phyloP scores from a whole-genome alignment of 2,797 vertebrate genomes.

The Silurus aristotelis region DNA sequence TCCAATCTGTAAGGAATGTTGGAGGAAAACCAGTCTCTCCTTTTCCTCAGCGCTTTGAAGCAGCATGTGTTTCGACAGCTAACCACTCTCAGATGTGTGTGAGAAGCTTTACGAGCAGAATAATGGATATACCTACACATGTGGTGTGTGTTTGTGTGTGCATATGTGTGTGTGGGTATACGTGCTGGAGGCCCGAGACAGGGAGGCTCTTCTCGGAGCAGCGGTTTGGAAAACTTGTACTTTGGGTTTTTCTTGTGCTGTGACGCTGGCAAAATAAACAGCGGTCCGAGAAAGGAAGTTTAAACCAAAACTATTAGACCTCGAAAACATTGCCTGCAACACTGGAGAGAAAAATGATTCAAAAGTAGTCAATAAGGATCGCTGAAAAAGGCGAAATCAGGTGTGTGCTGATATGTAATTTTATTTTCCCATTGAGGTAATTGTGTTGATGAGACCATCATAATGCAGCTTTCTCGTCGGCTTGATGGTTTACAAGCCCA shows the following conservation, averaged over 20 bases:
- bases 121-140: constrained; percentile 78
- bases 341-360: neutral
- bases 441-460: neutral
- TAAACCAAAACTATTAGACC: constrained; percentile 20
- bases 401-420: neutral
- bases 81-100: constrained; percentile 84
- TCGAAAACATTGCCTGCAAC: neutral
- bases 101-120: constrained; percentile 77
- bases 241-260: constrained; percentile 28
- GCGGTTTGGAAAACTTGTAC: constrained; percentile 11
- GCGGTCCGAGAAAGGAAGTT: constrained; percentile 18
- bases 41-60: constrained; percentile 81
- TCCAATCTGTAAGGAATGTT: constrained; percentile 67
- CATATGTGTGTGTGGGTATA: constrained; percentile 42
- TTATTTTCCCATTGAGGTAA: neutral
- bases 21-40: constrained; percentile 61
- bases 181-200: constrained; percentile 71
- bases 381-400: too few species aligned
- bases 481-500: neutral
- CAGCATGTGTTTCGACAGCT: constrained; percentile 74
- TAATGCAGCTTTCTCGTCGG: neutral
- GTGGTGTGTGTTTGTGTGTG: constrained; percentile 23
- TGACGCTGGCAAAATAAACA: constrained; percentile 24
- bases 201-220: constrained; percentile 55
- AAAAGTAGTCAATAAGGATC: neutral